Conservation (phyloP, 2,797 vertebrate genomes). For the Synaphobranchus kaupii region DNA sequence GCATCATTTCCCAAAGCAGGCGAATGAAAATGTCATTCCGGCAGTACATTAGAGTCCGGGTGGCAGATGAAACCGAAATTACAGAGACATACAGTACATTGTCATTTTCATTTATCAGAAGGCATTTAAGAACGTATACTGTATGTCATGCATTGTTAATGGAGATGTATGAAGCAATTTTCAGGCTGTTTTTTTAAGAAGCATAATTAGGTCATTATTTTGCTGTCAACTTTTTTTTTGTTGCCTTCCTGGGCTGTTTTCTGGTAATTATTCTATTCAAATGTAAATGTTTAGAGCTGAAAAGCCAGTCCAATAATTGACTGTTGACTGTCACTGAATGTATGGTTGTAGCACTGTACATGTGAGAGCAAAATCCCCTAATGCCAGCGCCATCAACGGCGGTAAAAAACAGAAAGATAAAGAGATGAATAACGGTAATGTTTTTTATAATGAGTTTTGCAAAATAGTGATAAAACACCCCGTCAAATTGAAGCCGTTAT, state of each 20-base stretch:
- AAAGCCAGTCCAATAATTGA: neutral
- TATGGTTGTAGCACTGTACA: neutral
- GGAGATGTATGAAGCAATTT: neutral
- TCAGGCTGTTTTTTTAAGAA: neutral
- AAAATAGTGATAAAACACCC: neutral
- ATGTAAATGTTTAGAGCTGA: neutral
- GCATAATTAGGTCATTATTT: slow-evolving; percentile 11
- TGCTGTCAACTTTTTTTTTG: neutral
- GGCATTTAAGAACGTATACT: slow-evolving; percentile 14
- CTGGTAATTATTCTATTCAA: neutral
- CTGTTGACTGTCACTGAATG: neutral
- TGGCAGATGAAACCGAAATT: neutral
- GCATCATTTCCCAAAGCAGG: neutral
- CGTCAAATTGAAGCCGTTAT: neutral
- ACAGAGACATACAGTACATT: neutral
- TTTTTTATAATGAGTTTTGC: neutral
- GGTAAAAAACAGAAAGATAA: neutral
- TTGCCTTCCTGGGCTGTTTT: neutral
- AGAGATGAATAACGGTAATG: neutral
- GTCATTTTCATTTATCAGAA: slow-evolving; percentile 16
- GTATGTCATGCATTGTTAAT: neutral
- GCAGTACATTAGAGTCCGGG: neutral
- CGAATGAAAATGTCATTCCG: neutral
- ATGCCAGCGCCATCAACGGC: neutral
- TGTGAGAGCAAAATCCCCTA: neutral